Conservation (phyloP, 30 jellyfish, hydroid and myxozoan genomes). For the Aurelia coerulea region DNA sequence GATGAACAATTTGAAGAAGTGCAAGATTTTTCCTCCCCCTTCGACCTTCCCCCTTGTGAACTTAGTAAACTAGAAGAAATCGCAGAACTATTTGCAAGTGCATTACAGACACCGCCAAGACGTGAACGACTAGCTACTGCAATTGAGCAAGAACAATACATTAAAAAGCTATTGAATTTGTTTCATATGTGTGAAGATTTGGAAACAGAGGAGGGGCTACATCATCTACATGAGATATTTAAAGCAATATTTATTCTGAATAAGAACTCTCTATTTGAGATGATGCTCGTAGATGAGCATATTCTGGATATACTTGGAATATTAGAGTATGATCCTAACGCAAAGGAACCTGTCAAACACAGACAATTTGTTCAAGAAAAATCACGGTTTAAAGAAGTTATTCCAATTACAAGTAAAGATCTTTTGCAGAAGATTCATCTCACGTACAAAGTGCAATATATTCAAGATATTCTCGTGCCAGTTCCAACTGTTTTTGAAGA, state of each 20-base stretch:
- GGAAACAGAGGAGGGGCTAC: constrained; percentile 93
- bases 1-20: constrained; percentile 89
- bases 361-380: constrained; percentile 80
- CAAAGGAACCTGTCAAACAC: constrained; percentile 78
- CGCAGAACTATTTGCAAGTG: constrained; percentile 82
- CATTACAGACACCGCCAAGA: constrained; percentile 68
- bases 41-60: constrained; percentile 93
- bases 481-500: constrained; percentile 97
- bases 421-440: constrained; percentile 83
- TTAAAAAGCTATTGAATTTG: constrained; percentile 80
- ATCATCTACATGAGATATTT: constrained; percentile 85
- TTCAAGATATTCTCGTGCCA: constrained; percentile 94
- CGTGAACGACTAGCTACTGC: constrained; percentile 85
- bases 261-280: constrained; percentile 85
- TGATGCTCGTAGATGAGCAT: constrained; percentile 82
- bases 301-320: constrained; percentile 94
- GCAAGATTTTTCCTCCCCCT: constrained; percentile 81
- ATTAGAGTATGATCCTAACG: constrained; percentile 91
- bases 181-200: constrained; percentile 96
- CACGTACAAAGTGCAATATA: constrained; percentile 92
- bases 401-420: constrained; percentile 87
- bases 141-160: constrained; percentile 82
- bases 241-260: constrained; percentile 87
- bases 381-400: constrained; percentile 86
- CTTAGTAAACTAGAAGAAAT: constrained; percentile 82